Conservation (phyloP, 92 coral and sea anemone species). For the Paragorgia papillata region DNA sequence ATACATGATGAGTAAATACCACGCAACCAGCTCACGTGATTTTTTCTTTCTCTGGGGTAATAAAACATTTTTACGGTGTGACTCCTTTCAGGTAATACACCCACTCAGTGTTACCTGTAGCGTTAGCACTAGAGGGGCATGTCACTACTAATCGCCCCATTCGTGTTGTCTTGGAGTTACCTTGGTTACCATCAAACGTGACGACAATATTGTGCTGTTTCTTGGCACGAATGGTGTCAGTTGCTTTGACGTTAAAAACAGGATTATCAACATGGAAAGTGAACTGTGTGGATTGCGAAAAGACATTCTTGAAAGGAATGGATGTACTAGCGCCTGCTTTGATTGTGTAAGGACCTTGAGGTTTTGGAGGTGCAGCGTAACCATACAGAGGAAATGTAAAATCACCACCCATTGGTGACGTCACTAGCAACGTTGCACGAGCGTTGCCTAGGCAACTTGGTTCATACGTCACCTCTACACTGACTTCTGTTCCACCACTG, state of each 20-base stretch:
- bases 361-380: constrained; percentile 92
- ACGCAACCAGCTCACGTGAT: too few species aligned
- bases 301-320: constrained; percentile 96
- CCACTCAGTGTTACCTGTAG: constrained; percentile 87
- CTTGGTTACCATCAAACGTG: constrained; percentile 92
- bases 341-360: constrained; percentile 97
- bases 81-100: constrained; percentile 86
- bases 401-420: constrained; percentile 86
- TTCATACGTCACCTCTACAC: constrained; percentile 93
- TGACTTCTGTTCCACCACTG: constrained; percentile 97
- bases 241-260: constrained; percentile 84
- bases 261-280: constrained; percentile 87
- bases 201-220: constrained; percentile 89
- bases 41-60: too few species aligned
- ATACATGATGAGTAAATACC: too few species aligned
- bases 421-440: constrained; percentile 77
- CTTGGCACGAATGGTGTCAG: constrained; percentile 90
- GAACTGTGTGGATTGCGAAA: constrained; percentile 89
- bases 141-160: constrained; percentile 92
- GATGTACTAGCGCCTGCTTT: constrained; percentile 84
- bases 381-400: constrained; percentile 93
- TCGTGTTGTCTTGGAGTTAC: constrained; percentile 89
- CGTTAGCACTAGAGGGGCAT: constrained; percentile 92
- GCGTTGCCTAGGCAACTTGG: constrained; percentile 96
- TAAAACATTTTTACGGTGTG: constrained; percentile 75